A percentile compares a stretch with the other conserved stretches of the same genome.
These are phyloP conservation scores for Labeo catla DNA, from an alignment of 2,113 vertebrate genomes.

Conservation along the genomic window DNA sequence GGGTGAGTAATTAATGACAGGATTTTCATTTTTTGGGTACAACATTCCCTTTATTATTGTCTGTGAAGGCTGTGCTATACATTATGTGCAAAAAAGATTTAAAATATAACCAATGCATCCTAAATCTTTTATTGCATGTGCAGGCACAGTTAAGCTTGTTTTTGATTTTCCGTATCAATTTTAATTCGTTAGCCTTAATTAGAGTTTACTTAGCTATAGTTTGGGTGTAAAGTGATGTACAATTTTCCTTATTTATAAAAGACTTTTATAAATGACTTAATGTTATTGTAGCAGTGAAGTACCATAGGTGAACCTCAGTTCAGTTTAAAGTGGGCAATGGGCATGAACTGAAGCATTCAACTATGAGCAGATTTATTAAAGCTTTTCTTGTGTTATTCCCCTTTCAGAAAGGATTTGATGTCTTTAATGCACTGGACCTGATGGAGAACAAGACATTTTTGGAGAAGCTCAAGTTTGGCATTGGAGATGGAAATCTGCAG, in stretches of 20 bases:
- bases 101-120: not conserved
- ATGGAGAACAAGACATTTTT: constrained; percentile 99
- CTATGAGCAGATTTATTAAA: not conserved
- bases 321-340: not conserved
- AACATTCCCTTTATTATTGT: no score
- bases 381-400: not conserved
- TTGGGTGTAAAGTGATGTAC: not conserved
- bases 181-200: not conserved
- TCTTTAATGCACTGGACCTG: constrained; percentile 99
- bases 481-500: constrained; percentile 98
- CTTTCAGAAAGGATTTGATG: constrained; percentile 94
- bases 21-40: no score
- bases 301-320: not conserved
- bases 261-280: not conserved
- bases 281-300: not conserved
- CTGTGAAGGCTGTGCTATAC: not conserved
- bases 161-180: not conserved
- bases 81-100: not conserved
- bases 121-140: not conserved
- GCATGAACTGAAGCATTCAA: not conserved
- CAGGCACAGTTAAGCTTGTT: not conserved
- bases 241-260: not conserved
- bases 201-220: not conserved
- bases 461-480: constrained; percentile 99
- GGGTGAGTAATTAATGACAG: no score